A percentile compares a stretch with the other conserved stretches of the same genome.
These are phyloP conservation scores for Pogonomyrmex californicus DNA, from an alignment of 1,140 invertebrate genomes.

Conservation along the genomic window DNA sequence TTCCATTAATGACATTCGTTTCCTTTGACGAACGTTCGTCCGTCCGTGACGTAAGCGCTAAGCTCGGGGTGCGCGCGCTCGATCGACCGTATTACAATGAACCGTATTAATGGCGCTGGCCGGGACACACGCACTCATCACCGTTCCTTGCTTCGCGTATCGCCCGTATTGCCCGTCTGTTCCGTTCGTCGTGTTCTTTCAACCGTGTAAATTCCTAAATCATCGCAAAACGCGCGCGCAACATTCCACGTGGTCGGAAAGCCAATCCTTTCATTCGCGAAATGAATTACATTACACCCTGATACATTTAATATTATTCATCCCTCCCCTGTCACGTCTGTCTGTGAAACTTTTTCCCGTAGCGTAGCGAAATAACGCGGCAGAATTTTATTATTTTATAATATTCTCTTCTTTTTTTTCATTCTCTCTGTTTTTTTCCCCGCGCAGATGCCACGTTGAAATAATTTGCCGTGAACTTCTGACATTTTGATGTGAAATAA, in stretches of 20 bases:
- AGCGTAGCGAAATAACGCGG: background rate
- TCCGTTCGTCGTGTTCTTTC: background rate
- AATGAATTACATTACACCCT: background rate
- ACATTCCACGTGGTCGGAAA: background rate
- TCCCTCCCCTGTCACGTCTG: too few relatives aligned
- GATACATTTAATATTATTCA: background rate
- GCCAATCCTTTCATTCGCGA: background rate
- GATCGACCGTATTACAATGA: conserved; percentile 24
- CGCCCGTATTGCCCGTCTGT: background rate
- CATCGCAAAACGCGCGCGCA: background rate
- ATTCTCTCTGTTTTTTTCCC: background rate
- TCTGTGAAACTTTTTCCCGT: background rate
- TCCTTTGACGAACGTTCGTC: conserved; percentile 32
- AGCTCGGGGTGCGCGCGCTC: background rate
- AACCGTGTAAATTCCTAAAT: background rate
- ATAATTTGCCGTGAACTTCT: background rate
- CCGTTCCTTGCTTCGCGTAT: background rate
- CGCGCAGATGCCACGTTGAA: background rate
- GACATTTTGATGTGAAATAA: conserved; percentile 1
- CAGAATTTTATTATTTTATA: conserved; percentile 14
- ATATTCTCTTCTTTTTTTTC: background rate
- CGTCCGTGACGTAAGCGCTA: background rate
- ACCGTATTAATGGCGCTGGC: conserved; percentile 31
- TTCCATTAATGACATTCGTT: conserved; percentile 52
- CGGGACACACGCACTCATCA: background rate